Conservation (phyloP, 2,797 vertebrate genomes). For the Galago senegalensis region DNA sequence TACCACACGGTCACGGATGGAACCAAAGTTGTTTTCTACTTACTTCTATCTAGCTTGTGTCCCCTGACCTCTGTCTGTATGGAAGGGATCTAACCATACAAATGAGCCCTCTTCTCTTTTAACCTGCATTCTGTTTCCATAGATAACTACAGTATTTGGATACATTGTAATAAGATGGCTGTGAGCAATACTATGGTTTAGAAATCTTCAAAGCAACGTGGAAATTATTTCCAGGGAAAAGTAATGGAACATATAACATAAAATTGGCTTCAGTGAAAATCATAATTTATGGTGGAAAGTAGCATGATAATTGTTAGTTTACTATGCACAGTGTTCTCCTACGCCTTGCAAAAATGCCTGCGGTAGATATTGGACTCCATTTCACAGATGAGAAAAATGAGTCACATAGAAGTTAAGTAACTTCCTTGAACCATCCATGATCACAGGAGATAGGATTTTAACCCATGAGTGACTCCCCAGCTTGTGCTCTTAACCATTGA, state of each 20-base stretch:
- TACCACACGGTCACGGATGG: fast-evolving
- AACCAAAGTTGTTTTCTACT: neutral
- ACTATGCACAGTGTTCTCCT: neutral
- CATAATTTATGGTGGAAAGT: neutral
- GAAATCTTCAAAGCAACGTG: conserved; percentile 21
- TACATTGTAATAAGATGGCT: neutral
- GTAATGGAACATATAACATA: neutral
- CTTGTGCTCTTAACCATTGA: neutral
- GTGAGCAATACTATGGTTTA: neutral
- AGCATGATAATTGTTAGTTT: neutral
- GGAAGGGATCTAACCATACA: neutral
- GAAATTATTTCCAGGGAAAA: conserved; percentile 33
- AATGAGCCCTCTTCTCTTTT: neutral
- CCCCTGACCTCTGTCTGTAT: neutral
- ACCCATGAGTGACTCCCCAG: neutral
- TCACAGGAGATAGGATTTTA: neutral
- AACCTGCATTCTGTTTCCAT: neutral
- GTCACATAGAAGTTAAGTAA: neutral
- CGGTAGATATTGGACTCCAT: neutral
- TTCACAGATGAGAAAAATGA: conserved; percentile 6
- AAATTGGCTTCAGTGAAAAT: neutral
- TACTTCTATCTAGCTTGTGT: neutral
- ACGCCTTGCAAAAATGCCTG: neutral
- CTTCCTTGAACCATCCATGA: neutral
- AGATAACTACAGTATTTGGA: neutral